Evolutionary conservation across 92 coral and sea anemone genomes (phyloP).

Genomic region (Isaurus tuberculatus): DNA sequence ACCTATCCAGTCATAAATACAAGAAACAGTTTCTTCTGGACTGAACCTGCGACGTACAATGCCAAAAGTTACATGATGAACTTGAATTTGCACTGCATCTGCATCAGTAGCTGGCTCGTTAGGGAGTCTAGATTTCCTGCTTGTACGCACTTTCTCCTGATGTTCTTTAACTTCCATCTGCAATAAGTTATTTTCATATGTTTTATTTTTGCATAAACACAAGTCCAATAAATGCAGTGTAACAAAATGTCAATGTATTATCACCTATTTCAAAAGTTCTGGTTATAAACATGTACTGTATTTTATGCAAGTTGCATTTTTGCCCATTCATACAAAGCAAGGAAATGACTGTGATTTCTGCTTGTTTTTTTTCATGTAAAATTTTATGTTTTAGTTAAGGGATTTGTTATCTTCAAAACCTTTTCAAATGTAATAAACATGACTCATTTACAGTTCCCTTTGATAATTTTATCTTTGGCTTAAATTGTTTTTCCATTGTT

Average conservation of each 20-base stretch:
- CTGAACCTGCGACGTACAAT: slow-evolving; percentile 50
- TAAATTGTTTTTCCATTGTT: not conserved
- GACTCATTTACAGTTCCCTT: slow-evolving; percentile 5
- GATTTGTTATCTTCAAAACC: not conserved
- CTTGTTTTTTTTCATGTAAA: not conserved
- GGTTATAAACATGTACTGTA: slow-evolving; percentile 7
- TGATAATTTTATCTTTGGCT: not conserved
- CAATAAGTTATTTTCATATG: slow-evolving; percentile 3
- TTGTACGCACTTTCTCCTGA: slow-evolving; percentile 10
- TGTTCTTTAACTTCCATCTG: slow-evolving; percentile 13
- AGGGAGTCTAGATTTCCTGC: slow-evolving; percentile 2
- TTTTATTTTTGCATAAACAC: not conserved
- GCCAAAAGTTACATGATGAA: slow-evolving; percentile 26
- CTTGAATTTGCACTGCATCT: slow-evolving; percentile 5
- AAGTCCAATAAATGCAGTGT: slow-evolving; percentile 1
- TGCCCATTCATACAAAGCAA: slow-evolving; percentile 4
- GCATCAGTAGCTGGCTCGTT: slow-evolving; percentile 11
- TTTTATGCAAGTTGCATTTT: slow-evolving; percentile 6
- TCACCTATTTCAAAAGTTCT: not conserved
- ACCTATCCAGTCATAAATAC: slow-evolving; percentile 64
- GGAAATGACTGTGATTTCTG: not conserved
- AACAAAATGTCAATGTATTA: slow-evolving; percentile 6
- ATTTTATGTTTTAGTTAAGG: not conserved
- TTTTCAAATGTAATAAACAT: not conserved
- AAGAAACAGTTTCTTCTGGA: slow-evolving; percentile 27